Base-by-base conservation (phyloP, 1,140 invertebrate species). In the Drosophila sucinea region DNA sequence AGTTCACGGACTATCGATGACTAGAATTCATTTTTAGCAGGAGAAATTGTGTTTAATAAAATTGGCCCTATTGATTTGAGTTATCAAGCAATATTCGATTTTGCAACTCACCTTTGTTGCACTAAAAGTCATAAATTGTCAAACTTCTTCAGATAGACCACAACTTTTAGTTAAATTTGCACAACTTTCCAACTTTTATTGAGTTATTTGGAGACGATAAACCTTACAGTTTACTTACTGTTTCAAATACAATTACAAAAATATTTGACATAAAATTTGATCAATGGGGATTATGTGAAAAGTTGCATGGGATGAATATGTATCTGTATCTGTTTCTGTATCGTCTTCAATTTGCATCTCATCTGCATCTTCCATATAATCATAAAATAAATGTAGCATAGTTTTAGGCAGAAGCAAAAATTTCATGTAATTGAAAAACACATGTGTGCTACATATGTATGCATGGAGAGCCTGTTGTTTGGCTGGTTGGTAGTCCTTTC, bases 391-490 rank as follows among this genome's bases (percentile, higher is more conserved):
- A 27, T 51, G 25, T 27, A 51, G 44, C 44, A 51, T 51, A 51
- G 44, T 51, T 51, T 51, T 51, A 51, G 44, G 44, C 44, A 27
- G 44, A 8, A 1, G 7, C 17, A 51, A 51, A 27, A 51, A 58
- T 17, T 32, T 32, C 7, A 17, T 3, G 56, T 38, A 58, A 74
- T 75, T 75, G 70, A 51, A 61, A 51, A 27, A 51, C 23, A 51
- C 44, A 51, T 44, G 41, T 51, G 44, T 51, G 44, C 44, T 51
- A 51, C 23, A 51, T 10, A 27, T 27, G 8, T 51, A 38, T 47
- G 44, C 17, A 47, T 51, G 27, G 8, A 51, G 23, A 51, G 23
- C 23, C 23, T 51, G 8, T 47, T 35, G 8, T 47, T 35, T 8
- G 33, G 33, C 11, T 10, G 35, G 35, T 38, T 38, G 25, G 44